phyloP scores from a whole-genome alignment of 2,797 vertebrate genomes.

The Trachops cirrhosus region DNA sequence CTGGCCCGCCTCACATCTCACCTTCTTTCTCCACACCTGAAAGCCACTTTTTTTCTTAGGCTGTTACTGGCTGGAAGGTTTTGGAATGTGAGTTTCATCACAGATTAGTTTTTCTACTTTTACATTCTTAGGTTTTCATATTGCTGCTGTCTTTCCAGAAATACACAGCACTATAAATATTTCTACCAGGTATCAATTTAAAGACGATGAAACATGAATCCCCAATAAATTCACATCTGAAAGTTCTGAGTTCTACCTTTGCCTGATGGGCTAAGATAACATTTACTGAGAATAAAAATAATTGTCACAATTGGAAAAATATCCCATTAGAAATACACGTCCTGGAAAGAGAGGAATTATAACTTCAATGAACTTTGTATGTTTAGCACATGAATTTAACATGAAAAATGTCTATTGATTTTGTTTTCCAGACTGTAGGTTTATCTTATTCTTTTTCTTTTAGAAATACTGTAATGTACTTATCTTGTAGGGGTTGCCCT shows the following conservation, averaged over 20 bases:
- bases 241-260: not conserved
- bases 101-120: not conserved
- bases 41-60: not conserved
- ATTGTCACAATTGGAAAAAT: not conserved
- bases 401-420: not conserved
- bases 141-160: constrained; percentile 7
- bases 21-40: not conserved
- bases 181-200: not conserved
- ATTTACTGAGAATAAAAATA: constrained; percentile 28
- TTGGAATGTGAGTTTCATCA: not conserved
- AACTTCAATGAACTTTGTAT: not conserved
- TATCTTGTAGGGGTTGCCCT: not conserved
- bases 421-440: not conserved
- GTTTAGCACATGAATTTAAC: not conserved
- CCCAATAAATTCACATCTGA: not conserved
- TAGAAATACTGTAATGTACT: not conserved
- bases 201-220: not conserved
- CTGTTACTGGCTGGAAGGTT: not conserved
- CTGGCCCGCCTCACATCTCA: not conserved
- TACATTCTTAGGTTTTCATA: not conserved
- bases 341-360: not conserved
- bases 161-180: not conserved
- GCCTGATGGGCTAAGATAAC: not conserved
- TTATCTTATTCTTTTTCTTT: not conserved
- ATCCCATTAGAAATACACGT: not conserved